Base-by-base conservation (phyloP, 2,113 vertebrate species). In the Centropus bengalensis region DNA sequence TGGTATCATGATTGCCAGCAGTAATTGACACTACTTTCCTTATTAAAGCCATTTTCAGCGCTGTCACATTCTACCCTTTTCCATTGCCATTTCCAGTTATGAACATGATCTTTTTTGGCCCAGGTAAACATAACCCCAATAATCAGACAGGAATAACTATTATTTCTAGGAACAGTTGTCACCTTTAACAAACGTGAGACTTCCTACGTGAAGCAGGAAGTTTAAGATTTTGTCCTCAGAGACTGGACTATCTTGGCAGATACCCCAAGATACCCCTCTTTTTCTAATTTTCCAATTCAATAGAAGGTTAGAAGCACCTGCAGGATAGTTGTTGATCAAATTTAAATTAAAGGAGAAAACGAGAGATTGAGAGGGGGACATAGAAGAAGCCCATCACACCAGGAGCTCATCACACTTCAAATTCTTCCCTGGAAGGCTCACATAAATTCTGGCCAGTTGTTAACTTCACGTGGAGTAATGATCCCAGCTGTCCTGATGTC, bases 261-360 rank as follows among this genome's bases (percentile, higher is more conserved):
- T 82, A 83, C 93, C 32, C 23, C 38, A 63, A 67, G 69, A 90
- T 32, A 74, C 2, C 8, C 38, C 14, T 58, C 83, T 88, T 83
- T 81, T 69, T 86, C 58, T 47, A 17, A 77, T 92, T 80, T 88
- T 80, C 82, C 66, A 78, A 67, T 86, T 80, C 82, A 73, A 21
- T 12, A 33, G 64, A 95, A 95, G 68, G 71, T 88, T 93, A 68
- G 74, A 90, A 94, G 52, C 68, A 56, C 83, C 86, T 84, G 68
- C 69, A 86, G 80, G 88, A 84, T n/a, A 81, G 52, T 15, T 82
- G 59, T 94, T 92, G 83, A 95, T 92, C 60, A 93, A 93, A 96
- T 93, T 78, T 71, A 94, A 92, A 73, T 71, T 62, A 82, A 90
- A 91, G 45, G 10, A 87, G 64, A 55, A 94, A 89, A 84, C 0